Conservation (phyloP, 2,888 invertebrate species). For the Julus scandinavius region DNA sequence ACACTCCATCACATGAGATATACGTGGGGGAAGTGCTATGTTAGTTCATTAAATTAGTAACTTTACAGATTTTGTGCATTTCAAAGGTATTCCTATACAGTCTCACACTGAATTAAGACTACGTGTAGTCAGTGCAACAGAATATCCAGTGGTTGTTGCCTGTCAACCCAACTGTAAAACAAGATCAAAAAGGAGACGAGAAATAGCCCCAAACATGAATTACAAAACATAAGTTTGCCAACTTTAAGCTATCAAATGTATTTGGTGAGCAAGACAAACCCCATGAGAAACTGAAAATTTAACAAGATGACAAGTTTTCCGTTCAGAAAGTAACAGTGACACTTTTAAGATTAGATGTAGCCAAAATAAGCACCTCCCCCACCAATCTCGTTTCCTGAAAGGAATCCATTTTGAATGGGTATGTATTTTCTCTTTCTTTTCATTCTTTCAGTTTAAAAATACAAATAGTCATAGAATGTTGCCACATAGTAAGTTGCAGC, state of each 20-base stretch:
- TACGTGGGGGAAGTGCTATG: constrained; percentile 45
- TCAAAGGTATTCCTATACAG: constrained; percentile 17
- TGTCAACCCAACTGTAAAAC: constrained; percentile 23
- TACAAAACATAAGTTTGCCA: background rate
- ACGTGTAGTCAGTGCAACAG: constrained; percentile 12
- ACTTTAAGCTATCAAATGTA: background rate
- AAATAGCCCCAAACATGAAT: background rate
- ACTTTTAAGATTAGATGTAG: background rate
- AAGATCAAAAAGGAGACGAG: constrained; percentile 11
- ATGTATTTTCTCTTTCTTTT: background rate
- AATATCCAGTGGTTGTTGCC: constrained; percentile 46
- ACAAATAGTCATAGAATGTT: background rate
- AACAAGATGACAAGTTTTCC: background rate
- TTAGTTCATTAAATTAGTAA: constrained; percentile 43
- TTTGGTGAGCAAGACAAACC: constrained; percentile 5
- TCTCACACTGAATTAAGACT: constrained; percentile 1
- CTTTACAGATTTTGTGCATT: constrained; percentile 20
- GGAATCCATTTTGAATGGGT: background rate
- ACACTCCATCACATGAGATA: constrained; percentile 35
- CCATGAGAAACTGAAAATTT: background rate
- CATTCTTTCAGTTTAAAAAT: background rate
- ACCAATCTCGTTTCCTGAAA: background rate
- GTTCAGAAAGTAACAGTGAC: background rate
- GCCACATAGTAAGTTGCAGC: background rate
- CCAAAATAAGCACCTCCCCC: constrained; percentile 29